Conservation (phyloP, 2,888 invertebrate species). For the Drosophila planitibia region DNA sequence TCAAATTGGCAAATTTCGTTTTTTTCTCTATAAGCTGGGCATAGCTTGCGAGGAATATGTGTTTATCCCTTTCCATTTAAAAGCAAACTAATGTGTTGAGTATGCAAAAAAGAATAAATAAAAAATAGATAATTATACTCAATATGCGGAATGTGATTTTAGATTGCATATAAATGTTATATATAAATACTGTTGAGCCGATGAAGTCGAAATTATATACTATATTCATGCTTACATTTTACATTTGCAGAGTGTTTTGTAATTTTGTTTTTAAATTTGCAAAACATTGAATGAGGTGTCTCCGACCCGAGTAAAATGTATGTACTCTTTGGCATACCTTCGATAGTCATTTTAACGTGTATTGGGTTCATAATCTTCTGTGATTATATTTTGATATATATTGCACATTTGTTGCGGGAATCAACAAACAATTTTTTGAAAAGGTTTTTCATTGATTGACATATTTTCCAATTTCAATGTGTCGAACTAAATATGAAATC, state of each 20-base stretch:
- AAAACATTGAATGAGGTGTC: neutral
- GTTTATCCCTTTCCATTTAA: neutral
- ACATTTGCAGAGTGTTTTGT: neutral
- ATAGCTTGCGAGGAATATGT: neutral
- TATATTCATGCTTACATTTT: neutral
- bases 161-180: neutral
- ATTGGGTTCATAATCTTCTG: neutral
- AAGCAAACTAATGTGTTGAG: neutral
- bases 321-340: neutral
- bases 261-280: neutral
- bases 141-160: neutral
- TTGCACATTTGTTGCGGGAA: neutral
- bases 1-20: slow-evolving; percentile 1
- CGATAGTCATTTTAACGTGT: neutral
- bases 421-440: too few species aligned
- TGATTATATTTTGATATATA: neutral
- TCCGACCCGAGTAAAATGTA: neutral
- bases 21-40: neutral
- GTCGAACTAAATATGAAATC: neutral
- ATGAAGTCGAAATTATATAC: neutral
- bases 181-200: neutral
- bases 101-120: too few species aligned
- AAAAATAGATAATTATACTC: neutral
- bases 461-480: neutral
- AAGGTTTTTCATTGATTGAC: neutral